These are phyloP conservation scores for Toxostoma redivivum DNA, from an alignment of 2,113 vertebrate species.

Conservation along the genomic window DNA sequence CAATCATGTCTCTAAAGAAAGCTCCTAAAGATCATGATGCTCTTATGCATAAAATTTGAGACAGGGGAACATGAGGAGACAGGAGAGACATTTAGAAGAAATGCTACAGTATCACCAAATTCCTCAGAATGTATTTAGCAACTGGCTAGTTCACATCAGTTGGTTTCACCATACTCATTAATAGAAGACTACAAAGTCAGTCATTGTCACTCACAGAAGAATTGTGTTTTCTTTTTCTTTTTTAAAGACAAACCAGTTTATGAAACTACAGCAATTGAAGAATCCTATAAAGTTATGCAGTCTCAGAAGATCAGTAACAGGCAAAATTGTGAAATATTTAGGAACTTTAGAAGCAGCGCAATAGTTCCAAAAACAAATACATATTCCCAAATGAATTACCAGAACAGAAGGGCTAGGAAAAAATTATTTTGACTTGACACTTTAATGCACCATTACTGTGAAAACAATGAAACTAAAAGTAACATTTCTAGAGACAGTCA, in stretches of 20 bases:
- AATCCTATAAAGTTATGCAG: not conserved
- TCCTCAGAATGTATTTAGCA: not conserved
- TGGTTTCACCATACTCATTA: not conserved
- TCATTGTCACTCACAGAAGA: not conserved
- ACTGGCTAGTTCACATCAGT: not conserved
- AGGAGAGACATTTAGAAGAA: not conserved
- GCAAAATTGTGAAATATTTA: conserved; percentile 44
- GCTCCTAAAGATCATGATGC: not conserved
- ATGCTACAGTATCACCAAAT: not conserved
- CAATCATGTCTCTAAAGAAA: not conserved
- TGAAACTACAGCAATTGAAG: not conserved
- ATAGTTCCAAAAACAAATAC: conserved; percentile 58
- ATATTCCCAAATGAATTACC: conserved; percentile 56
- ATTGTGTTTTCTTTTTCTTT: not conserved
- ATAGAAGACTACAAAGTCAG: not conserved
- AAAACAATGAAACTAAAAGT: conserved; percentile 70
- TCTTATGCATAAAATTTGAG: not conserved
- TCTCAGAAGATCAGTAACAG: conserved; percentile 50
- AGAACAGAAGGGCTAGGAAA: conserved; percentile 63
- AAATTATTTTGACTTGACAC: conserved; percentile 71
- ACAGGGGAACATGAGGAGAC: not conserved
- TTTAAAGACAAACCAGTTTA: not conserved
- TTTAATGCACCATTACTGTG: conserved; percentile 61
- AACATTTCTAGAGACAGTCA: conserved; percentile 63
- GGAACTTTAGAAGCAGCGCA: conserved; percentile 16